Evolutionary conservation across 2,797 vertebrate species (phyloP).

Genomic region (Odontamblyopus lacepedii): DNA sequence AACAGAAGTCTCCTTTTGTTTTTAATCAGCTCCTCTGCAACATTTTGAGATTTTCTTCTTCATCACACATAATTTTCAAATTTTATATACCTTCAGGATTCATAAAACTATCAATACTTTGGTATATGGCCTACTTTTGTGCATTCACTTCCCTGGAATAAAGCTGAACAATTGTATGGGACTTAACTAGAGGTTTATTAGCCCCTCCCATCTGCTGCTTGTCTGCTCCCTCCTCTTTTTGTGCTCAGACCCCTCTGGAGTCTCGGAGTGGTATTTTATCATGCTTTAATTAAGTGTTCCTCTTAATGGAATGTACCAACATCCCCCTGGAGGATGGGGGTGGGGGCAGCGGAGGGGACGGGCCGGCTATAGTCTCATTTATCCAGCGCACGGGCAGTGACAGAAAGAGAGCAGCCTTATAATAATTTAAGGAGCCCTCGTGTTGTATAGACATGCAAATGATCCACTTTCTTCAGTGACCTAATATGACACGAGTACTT

Average conservation of each 20-base stretch:
- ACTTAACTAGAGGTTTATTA: conserved; percentile 20
- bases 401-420: conserved; percentile 72
- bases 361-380: conserved; percentile 56
- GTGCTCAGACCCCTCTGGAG: conserved; percentile 54
- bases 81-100: background rate
- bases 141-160: background rate
- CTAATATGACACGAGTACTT: conserved; percentile 20
- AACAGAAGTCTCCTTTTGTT: background rate
- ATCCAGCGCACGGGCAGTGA: conserved; percentile 55
- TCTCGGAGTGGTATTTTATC: conserved; percentile 71
- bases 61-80: no score
- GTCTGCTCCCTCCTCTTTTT: conserved; percentile 11
- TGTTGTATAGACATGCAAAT: conserved; percentile 59
- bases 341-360: conserved; percentile 8
- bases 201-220: conserved; percentile 22
- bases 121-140: background rate
- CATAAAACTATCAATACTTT: background rate
- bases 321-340: conserved; percentile 56
- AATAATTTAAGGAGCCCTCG: conserved; percentile 67
- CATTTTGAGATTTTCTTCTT: no score
- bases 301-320: conserved; percentile 72
- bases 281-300: conserved; percentile 76
- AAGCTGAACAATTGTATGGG: background rate
- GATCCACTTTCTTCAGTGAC: conserved; percentile 47
- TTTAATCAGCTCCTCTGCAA: background rate